Percentiles rank a stretch among this genome's conserved stretches.
Conservation (phyloP, 2,113 vertebrate species). For the Heptranchias perlo region DNA sequence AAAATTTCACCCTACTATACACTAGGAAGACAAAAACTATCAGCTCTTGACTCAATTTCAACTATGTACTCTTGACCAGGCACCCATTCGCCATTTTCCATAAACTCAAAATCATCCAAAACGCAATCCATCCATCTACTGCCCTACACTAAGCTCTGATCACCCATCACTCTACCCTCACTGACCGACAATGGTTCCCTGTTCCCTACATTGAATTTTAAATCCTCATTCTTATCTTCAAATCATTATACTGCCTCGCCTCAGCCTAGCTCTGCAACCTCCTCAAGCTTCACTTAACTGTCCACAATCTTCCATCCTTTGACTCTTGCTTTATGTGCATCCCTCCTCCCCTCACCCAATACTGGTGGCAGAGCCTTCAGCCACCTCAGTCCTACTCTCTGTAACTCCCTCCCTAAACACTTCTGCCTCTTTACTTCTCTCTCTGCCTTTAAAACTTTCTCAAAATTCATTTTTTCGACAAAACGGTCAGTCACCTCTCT, state of each 20-base stretch:
- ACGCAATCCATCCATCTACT: background rate
- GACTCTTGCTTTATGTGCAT: background rate
- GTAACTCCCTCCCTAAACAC: background rate
- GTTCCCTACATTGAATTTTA: background rate
- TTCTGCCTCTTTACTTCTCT: background rate
- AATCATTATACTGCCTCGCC: background rate
- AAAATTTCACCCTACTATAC: too few species aligned
- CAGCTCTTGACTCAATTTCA: too few species aligned
- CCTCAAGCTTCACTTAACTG: background rate
- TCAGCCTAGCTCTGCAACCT: background rate
- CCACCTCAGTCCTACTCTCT: background rate
- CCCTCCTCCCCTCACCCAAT: background rate
- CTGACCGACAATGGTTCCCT: background rate
- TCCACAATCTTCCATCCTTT: background rate
- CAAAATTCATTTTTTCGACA: background rate
- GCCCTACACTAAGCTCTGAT: background rate
- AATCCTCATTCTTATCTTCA: background rate
- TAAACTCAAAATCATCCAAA: background rate
- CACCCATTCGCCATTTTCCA: too few species aligned
- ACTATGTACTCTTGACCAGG: too few species aligned
- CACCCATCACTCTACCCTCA: background rate
- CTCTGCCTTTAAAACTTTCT: background rate
- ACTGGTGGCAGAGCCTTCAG: background rate
- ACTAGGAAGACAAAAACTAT: too few species aligned
- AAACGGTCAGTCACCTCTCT: background rate